Evolutionary conservation across 2,888 invertebrate genomes (phyloP).

Genomic region (Hofmannophila pseudospretella): DNA sequence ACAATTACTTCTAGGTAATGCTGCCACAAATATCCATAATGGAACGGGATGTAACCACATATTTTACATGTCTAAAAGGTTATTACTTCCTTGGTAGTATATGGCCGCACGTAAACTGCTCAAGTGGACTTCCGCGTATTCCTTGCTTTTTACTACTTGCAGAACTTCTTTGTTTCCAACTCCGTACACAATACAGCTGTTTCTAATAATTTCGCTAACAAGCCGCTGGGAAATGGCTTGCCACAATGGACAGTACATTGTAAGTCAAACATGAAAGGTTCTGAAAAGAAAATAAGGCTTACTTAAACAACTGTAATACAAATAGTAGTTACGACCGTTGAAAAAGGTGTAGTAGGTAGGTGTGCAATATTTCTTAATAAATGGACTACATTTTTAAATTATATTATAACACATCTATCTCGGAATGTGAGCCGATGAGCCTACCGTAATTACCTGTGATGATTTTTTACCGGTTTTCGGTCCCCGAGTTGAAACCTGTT

Average conservation of each 20-base stretch:
- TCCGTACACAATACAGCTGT: constrained; percentile 50
- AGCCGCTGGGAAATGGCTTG: constrained; percentile 45
- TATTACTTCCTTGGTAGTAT: constrained; percentile 31
- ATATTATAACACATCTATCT: constrained; percentile 38
- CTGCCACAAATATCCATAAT: constrained; percentile 6
- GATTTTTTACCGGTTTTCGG: constrained; percentile 70
- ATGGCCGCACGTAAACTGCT: constrained; percentile 25
- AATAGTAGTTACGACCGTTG: too few species aligned
- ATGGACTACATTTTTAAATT: constrained; percentile 32
- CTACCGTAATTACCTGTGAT: constrained; percentile 67
- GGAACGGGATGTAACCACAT: constrained; percentile 1
- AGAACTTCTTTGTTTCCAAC: constrained; percentile 61
- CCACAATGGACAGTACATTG: constrained; percentile 45
- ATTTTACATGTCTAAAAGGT: constrained; percentile 21
- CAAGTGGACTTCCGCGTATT: constrained; percentile 44
- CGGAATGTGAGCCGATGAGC: constrained; percentile 55
- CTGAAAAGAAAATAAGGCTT: constrained; percentile 37
- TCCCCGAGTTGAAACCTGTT: constrained; percentile 68
- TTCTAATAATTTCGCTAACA: constrained; percentile 64
- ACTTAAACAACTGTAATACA: not conserved
- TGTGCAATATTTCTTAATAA: constrained; percentile 11
- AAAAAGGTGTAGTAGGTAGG: constrained; percentile 4
- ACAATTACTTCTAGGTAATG: constrained; percentile 1
- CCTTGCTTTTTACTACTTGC: constrained; percentile 54
- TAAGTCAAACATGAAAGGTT: constrained; percentile 31